Base-by-base conservation (phyloP, 2,888 invertebrate species). In the Tuta absoluta region DNA sequence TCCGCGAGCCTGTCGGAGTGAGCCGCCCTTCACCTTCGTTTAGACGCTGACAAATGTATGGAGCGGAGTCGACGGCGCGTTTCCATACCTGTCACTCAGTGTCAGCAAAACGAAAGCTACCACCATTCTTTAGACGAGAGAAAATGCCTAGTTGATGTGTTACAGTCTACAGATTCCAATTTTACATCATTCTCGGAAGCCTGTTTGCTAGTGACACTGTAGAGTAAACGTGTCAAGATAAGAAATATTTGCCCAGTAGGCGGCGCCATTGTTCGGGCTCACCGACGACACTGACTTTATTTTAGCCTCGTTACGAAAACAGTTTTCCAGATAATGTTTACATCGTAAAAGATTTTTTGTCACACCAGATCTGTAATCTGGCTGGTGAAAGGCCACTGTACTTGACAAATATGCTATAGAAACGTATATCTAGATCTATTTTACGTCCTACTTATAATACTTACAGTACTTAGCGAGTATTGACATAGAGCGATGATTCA, bases 161-260 rank as follows among this genome's bases (percentile, higher is more conserved):
- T 80, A 79, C 73, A 73, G 70, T 69, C 78, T 80, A 79, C 73
- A 73, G 70, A 69, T 78, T 73, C 74, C 78, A 75, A 78, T 81
- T 82, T 84, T 76, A 78, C 82, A 80, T 72, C 75, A 72, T 84
- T 86, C 84, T 84, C 73, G 76, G 84, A 86, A 84, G 80, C 78
- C 72, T 87, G 85, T 87, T 84, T 87, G 80, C 80, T 75, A 48
- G 59, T 65, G 65, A 77, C 71, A 72, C 69, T 68, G 72, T 76
- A 77, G 79, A 78, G 87, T 80, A 89, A 89, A 90, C 87, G 81
- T 87, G 86, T 88, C 89, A 87, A 86, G 90, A 91, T 90, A 90
- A 87, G 75, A 69, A 77, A 70, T 85, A 85, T 89, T 86, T 89
- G 81, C 80, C 73, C 79, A 79, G 72, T 75, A 73, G 73, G 76